These are phyloP conservation scores for Cyprinodon variegatus DNA, from an alignment of 2,113 vertebrate genomes.

Conservation along the genomic window DNA sequence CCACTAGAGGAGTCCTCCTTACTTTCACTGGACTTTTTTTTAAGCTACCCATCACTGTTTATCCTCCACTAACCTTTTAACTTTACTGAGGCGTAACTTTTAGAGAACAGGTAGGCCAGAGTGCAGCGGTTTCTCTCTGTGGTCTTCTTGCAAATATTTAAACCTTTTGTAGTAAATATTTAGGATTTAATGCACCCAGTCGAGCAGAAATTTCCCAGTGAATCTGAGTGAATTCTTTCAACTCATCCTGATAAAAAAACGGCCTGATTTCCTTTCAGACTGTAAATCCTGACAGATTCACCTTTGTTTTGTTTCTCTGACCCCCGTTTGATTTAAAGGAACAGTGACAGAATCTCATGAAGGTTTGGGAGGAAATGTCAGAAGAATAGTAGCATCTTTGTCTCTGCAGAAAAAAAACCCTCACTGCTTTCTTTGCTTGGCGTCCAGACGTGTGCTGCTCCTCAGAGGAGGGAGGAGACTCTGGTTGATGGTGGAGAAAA, in stretches of 20 bases:
- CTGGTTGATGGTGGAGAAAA: neutral
- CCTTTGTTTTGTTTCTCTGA: constrained; percentile 8
- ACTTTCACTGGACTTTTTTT: constrained; percentile 81
- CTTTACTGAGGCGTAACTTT: constrained; percentile 53
- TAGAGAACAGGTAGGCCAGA: constrained; percentile 41
- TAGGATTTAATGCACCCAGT: constrained; percentile 47
- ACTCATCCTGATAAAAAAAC: constrained; percentile 18
- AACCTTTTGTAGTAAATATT: constrained; percentile 68
- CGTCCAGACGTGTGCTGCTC: constrained; percentile 37
- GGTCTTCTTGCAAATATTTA: constrained; percentile 47
- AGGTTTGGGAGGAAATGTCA: neutral
- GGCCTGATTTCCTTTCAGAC: constrained; percentile 49
- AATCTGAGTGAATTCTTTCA: neutral
- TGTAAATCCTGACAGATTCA: constrained; percentile 28
- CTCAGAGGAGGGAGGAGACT: constrained; percentile 19
- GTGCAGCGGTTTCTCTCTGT: constrained; percentile 51
- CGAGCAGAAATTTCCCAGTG: constrained; percentile 25
- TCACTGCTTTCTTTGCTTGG: constrained; percentile 59
- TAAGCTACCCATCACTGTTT: constrained; percentile 53
- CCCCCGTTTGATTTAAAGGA: constrained; percentile 7
- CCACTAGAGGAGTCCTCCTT: constrained; percentile 71
- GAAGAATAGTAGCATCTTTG: constrained; percentile 50
- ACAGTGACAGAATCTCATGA: constrained; percentile 40
- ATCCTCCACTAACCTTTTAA: constrained; percentile 60
- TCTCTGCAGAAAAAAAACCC: constrained; percentile 45